Base-by-base conservation (phyloP, 2,797 vertebrate genomes). In the Molossus alvarezi region DNA sequence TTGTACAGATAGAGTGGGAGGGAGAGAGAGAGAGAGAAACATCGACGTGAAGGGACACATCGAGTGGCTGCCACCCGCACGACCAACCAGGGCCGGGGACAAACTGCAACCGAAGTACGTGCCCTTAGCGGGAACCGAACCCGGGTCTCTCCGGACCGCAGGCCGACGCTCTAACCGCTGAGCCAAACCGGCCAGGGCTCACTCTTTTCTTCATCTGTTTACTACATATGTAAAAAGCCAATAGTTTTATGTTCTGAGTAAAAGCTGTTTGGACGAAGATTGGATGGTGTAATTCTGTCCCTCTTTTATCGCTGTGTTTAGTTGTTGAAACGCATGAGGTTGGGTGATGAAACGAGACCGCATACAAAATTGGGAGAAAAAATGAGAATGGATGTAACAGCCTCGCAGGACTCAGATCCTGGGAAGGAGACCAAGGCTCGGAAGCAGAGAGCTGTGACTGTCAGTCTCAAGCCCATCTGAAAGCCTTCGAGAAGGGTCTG, bases 271-370 rank as follows among this genome's bases (percentile, higher is more conserved):
- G 65, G 48, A 53, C 79, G 53, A 20, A 91, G 80, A 67, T 7
- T 41, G 81, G 73, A 73, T 92, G 82, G 85, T 73, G 48, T 80
- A 45, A 81, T 73, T 81, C 60, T 81, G 25, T 72, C 76, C 20
- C 12, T 91, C 60, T 81, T 80, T 87, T 57, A 75, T 83, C 23
- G 58, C 79, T 92, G 67, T 29, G 14, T 45, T 91, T 57, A 25
- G n/a, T 85, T 91, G 88, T 75, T 75, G 23, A 79, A 65, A 95
- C 14, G 6, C 45, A 73, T 3, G 29, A 27, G 41, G 14, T 90
- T 67, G 62, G 37, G 27, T 20, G 37, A 65, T 80, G 82, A 80
- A 95, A 94, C 72, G 67, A 85, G 80, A 88, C 86, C 12, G 73
- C 3, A 75, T 76, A 58, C 83, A 53, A 94, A 87, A 82, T 14